phyloP scores from a whole-genome alignment of 2,888 invertebrate genomes.

The Athalia rosae region DNA sequence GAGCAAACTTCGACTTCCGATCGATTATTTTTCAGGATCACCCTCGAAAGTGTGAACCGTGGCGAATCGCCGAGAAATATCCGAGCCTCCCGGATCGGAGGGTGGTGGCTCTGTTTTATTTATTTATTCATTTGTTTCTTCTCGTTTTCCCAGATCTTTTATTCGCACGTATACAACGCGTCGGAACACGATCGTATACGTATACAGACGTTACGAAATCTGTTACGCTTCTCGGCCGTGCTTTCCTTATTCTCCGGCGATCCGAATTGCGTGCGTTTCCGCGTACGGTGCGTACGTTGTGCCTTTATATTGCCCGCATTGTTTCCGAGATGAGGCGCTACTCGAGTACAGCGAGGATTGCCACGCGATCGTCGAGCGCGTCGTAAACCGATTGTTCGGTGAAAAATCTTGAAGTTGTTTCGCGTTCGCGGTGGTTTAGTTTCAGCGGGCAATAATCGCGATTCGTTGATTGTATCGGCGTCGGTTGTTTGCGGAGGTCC shows the following conservation, averaged over 20 bases:
- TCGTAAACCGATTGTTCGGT: no score
- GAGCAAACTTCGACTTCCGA: neutral
- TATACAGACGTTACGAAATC: constrained; percentile 28
- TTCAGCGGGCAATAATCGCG: no score
- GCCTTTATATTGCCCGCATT: no score
- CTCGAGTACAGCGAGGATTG: no score
- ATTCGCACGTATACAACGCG: constrained; percentile 14
- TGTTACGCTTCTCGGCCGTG: constrained; percentile 20
- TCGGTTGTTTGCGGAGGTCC: no score
- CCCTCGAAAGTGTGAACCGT: no score
- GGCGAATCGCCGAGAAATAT: no score
- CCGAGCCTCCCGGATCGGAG: neutral
- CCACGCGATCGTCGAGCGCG: no score
- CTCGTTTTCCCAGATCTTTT: neutral
- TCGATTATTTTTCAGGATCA: neutral
- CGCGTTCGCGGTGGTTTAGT: no score
- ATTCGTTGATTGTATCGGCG: no score
- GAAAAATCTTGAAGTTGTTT: no score
- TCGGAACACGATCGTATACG: constrained; percentile 23
- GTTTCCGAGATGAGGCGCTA: no score
- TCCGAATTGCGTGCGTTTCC: constrained; percentile 7
- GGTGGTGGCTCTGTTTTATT: neutral
- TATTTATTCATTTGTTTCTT: neutral
- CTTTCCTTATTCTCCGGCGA: constrained; percentile 26
- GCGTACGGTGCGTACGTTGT: neutral